Conservation (phyloP, 2,888 invertebrate genomes). For the Apamea crenata region DNA sequence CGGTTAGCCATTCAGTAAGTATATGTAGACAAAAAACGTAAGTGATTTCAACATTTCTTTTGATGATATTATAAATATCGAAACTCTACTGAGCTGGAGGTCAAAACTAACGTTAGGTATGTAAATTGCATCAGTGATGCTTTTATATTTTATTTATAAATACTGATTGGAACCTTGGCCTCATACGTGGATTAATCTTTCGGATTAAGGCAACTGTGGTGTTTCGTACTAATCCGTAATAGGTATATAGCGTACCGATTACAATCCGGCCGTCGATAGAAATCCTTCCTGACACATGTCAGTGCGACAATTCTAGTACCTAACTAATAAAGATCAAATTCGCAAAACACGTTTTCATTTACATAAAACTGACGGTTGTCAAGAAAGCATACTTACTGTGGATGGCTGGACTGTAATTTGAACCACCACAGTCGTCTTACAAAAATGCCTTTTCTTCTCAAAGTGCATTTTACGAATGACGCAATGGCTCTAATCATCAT, state of each 20-base stretch:
- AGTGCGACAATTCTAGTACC: background rate
- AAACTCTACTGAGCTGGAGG: conserved; percentile 42
- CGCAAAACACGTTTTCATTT: too few relatives aligned
- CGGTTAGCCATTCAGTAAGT: conserved; percentile 16
- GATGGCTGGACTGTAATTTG: background rate
- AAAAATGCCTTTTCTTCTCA: background rate
- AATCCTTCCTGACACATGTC: background rate
- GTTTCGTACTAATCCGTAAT: background rate
- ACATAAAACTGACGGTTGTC: too few relatives aligned
- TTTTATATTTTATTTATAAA: conserved; percentile 33
- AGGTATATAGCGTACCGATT: background rate
- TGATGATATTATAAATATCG: conserved; percentile 7
- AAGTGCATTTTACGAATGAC: background rate
- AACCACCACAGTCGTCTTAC: background rate
- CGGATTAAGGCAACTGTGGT: too few relatives aligned
- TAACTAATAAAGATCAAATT: too few relatives aligned
- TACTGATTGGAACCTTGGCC: conserved; percentile 52
- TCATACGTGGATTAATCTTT: conserved; percentile 6
- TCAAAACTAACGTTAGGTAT: conserved; percentile 21
- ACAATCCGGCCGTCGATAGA: background rate
- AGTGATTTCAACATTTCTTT: conserved; percentile 42
- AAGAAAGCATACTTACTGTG: too few relatives aligned
- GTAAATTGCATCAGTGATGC: conserved; percentile 53
- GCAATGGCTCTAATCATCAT: background rate
- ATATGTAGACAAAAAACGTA: background rate